Evolutionary conservation across 2,113 vertebrate genomes (phyloP).

Genomic region (Halichoeres trimaculatus): DNA sequence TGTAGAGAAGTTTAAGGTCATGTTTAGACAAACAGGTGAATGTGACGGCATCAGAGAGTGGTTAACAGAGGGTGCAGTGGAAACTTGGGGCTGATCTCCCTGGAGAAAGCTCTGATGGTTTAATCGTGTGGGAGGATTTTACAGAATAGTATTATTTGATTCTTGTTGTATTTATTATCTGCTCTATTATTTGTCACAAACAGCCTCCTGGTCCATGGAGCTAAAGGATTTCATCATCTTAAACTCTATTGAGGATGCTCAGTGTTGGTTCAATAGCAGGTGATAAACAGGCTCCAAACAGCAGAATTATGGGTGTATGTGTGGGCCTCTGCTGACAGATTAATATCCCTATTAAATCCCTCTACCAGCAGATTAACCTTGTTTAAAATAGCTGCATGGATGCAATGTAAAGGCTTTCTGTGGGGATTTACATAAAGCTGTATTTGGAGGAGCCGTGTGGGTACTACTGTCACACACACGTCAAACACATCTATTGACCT

Average conservation of each 20-base stretch:
- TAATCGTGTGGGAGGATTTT: constrained; percentile 25
- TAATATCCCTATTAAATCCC: constrained; percentile 65
- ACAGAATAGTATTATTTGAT: constrained; percentile 21
- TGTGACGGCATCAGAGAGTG: no score
- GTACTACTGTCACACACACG: constrained; percentile 8
- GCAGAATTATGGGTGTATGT: constrained; percentile 30
- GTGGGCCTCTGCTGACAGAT: constrained; percentile 46
- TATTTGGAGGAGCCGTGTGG: constrained; percentile 19
- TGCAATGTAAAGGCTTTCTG: constrained; percentile 36
- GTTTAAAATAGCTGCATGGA: constrained; percentile 57
- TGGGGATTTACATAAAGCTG: constrained; percentile 55
- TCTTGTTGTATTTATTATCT: constrained; percentile 29
- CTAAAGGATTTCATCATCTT: constrained; percentile 36
- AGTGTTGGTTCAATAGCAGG: constrained; percentile 32
- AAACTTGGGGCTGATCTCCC: not conserved
- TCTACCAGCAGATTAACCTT: constrained; percentile 47
- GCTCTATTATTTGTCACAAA: constrained; percentile 20
- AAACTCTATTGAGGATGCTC: constrained; percentile 9
- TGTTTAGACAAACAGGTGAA: no score
- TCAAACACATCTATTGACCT: constrained; percentile 5
- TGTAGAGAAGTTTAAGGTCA: no score
- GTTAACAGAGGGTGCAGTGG: not conserved
- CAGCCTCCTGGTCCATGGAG: constrained; percentile 21
- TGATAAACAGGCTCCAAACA: constrained; percentile 33
- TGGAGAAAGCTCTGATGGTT: not conserved